Percentiles rank a stretch among this genome's conserved stretches.
Evolutionary conservation across 2,888 invertebrate species (phyloP).

Genomic region (Epinotia brunnichana): DNA sequence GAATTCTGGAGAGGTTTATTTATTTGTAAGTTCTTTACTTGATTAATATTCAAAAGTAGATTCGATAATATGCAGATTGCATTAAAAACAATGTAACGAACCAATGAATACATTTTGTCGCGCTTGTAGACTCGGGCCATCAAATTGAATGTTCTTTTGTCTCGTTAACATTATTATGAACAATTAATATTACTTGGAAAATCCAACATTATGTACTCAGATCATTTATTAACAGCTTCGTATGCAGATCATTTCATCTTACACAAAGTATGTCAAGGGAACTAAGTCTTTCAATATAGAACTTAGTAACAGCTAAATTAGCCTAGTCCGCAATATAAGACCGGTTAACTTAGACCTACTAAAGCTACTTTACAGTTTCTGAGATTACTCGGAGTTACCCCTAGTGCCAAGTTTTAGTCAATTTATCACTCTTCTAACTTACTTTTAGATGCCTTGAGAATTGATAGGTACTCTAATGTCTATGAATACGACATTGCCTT

Average conservation of each 20-base stretch:
- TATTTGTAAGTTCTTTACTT: constrained; percentile 73
- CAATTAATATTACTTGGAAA: neutral
- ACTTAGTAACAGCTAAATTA: constrained; percentile 8
- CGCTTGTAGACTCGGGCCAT: too few species aligned
- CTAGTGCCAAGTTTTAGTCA: constrained; percentile 10
- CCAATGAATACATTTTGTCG: too few species aligned
- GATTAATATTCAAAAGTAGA: constrained; percentile 65
- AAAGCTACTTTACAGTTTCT: constrained; percentile 10
- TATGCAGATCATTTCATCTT: neutral
- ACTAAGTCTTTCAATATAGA: neutral
- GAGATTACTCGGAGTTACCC: constrained; percentile 3
- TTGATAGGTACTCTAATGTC: neutral
- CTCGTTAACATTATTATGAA: neutral
- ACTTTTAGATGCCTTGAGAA: neutral
- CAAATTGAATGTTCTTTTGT: too few species aligned
- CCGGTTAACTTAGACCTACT: constrained; percentile 15
- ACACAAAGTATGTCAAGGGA: neutral
- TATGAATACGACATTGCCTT: neutral
- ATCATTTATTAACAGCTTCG: neutral
- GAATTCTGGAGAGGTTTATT: constrained; percentile 65
- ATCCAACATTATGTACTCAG: neutral
- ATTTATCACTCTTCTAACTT: constrained; percentile 14
- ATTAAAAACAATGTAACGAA: too few species aligned
- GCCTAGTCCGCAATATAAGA: neutral
- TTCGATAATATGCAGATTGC: neutral